A percentile compares a stretch with the other conserved stretches of the same genome.
Evolutionary conservation across 2,888 invertebrate species (phyloP).

Genomic region (Diaprepes abbreviatus): DNA sequence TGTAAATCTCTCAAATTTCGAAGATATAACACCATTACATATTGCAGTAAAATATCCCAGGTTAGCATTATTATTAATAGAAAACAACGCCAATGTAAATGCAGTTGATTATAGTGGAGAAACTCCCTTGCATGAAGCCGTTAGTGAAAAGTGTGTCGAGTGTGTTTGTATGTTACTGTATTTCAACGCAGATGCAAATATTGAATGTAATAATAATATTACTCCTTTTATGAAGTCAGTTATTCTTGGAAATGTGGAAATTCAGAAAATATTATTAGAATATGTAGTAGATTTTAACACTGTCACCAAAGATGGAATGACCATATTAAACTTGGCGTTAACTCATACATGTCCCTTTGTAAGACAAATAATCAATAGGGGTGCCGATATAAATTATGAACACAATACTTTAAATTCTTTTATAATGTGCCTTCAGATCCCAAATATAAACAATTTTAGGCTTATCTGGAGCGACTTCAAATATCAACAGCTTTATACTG

Average conservation of each 20-base stretch:
- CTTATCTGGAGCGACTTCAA: slow-evolving; percentile 52
- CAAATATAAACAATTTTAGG: slow-evolving; percentile 51
- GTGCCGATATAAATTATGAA: slow-evolving; percentile 54
- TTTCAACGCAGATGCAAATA: slow-evolving; percentile 57
- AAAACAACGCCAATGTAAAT: slow-evolving; percentile 57
- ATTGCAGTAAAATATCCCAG: slow-evolving; percentile 51
- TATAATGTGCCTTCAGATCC: slow-evolving; percentile 46
- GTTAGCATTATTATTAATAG: slow-evolving; percentile 53
- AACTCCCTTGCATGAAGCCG: slow-evolving; percentile 57
- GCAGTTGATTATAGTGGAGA: slow-evolving; percentile 53
- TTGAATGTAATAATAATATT: slow-evolving; percentile 47
- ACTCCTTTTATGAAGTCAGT: slow-evolving; percentile 58
- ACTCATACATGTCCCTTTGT: slow-evolving; percentile 51
- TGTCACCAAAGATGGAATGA: slow-evolving; percentile 49
- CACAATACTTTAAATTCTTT: slow-evolving; percentile 46
- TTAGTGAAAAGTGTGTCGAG: slow-evolving; percentile 50
- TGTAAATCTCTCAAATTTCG: slow-evolving; percentile 53
- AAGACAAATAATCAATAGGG: slow-evolving; percentile 54
- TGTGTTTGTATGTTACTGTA: slow-evolving; percentile 58
- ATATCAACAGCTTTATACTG: slow-evolving; percentile 42
- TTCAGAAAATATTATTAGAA: slow-evolving; percentile 54
- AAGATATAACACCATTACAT: slow-evolving; percentile 56
- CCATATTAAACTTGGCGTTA: slow-evolving; percentile 53
- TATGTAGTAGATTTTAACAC: slow-evolving; percentile 55
- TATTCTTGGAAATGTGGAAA: slow-evolving; percentile 40